Evolutionary conservation across 2,888 invertebrate genomes (phyloP).

Genomic region (Stictocephala bisonia): DNA sequence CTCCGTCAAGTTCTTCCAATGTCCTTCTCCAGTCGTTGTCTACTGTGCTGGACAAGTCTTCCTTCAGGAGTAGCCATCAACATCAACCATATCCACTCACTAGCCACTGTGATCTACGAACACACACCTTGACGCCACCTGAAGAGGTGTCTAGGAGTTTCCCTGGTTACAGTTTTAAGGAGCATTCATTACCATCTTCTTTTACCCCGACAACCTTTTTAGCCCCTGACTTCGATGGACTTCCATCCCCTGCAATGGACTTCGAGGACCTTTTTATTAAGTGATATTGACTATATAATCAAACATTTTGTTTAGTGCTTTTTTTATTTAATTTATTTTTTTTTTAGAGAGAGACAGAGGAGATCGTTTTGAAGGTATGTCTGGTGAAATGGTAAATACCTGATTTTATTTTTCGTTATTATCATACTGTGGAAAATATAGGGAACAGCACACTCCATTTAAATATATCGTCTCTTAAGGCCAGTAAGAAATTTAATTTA

Average conservation of each 20-base stretch:
- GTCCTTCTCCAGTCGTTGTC: conserved; percentile 9
- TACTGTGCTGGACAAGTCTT: not conserved
- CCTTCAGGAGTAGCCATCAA: conserved; percentile 10
- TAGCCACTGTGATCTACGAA: conserved; percentile 17
- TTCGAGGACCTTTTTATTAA: conserved; percentile 31
- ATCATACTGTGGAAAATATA: no score
- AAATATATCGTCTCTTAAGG: no score
- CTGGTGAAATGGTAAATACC: no score
- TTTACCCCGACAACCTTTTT: conserved; percentile 6
- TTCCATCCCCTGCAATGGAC: conserved; percentile 34
- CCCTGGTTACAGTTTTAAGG: conserved; percentile 17
- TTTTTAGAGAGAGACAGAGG: no score
- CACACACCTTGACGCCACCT: conserved; percentile 13
- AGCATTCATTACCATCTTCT: conserved; percentile 18
- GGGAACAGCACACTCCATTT: no score
- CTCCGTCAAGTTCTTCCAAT: not conserved
- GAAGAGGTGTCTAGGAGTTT: conserved; percentile 12
- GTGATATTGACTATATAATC: no score
- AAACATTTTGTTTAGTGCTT: no score
- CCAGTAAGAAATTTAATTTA: no score
- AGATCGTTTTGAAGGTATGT: no score
- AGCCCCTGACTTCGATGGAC: conserved; percentile 16
- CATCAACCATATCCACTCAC: not conserved
- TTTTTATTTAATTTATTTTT: no score
- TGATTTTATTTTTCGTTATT: no score